Base-by-base conservation (phyloP, 2,113 vertebrate species). In the Tupaia chinensis region DNA sequence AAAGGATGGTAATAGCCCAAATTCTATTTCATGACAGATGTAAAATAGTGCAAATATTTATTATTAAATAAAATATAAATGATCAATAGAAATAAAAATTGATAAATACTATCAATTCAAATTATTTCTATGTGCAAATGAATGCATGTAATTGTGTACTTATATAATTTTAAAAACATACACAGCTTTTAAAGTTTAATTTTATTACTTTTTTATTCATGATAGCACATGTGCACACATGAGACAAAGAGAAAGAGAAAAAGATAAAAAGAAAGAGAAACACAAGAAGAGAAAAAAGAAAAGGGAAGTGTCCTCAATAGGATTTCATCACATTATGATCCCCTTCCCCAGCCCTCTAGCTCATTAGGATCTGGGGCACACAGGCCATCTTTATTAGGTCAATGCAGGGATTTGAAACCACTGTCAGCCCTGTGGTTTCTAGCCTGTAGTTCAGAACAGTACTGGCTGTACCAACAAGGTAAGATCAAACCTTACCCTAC, bases 51-150 rank as follows among this genome's bases (percentile, higher is more conserved):
- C 34, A 70, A 65, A 66, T 79, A 53, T 34, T 44, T 17, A 88
- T 83, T 84, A 69, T 84, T 84, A 77, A 29, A 22, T 23, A 1
- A 92, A 69, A 89, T 78, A 66, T 14, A 66, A 70, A 20, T n/a
- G 4, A 60, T 94, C 10, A 27, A 95, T 60, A 5, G 0, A 0
- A 25, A 0, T 56, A 90, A 93, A 76, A 54, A 10, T 0, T 44
- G 83, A 91, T 58, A 63, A 87, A 20, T 32, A 94, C 20, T 96
- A 94, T 89, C 2, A 93, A 9, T 78, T 81, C 4, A 74, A 88
- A 95, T 1, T 63, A 76, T 4, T 95, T 87, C 85, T 97, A 97
- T 97, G 92, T 98, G 96, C 98, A 98, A 98, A 98, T 98, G 82
- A 73, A 1, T 44, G 44, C 44, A 44, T 44, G 44, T 44, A 44